Percentiles rank a stretch among this genome's conserved stretches.
phyloP scores from a whole-genome alignment of 2,888 invertebrate genomes.

The Conistra vaccinii region DNA sequence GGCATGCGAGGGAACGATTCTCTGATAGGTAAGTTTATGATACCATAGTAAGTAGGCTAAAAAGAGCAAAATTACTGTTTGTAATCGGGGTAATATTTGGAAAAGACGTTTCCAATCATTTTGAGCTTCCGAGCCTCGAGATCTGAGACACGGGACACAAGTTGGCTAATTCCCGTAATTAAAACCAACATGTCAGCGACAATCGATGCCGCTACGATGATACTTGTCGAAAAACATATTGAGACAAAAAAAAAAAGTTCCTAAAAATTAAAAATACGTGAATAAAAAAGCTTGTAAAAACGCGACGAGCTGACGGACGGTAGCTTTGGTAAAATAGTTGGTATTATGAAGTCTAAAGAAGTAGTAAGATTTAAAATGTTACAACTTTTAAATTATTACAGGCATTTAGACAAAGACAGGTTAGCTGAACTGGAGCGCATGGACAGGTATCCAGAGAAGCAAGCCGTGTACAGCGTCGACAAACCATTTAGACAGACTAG shows the following conservation, averaged over 20 bases:
- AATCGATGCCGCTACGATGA: neutral
- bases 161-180: neutral
- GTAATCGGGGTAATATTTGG: neutral
- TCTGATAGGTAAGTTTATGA: slow-evolving; percentile 82
- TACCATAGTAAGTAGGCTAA: neutral
- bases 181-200: neutral
- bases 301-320: neutral
- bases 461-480: slow-evolving; percentile 89
- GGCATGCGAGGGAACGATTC: slow-evolving; percentile 86
- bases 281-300: neutral
- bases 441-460: slow-evolving; percentile 88
- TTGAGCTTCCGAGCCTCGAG: neutral
- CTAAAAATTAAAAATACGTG: neutral
- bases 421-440: slow-evolving; percentile 86
- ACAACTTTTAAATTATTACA: slow-evolving; percentile 56
- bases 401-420: slow-evolving; percentile 88
- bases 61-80: neutral
- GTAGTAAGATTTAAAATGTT: neutral
- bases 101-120: neutral
- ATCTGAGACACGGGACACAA: neutral
- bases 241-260: too few relatives aligned
- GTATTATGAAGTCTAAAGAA: neutral
- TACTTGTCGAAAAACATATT: neutral
- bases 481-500: slow-evolving; percentile 89
- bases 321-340: neutral